These are phyloP conservation scores for Byasa hedistus DNA, from an alignment of 2,888 invertebrate species.

Conservation along the genomic window DNA sequence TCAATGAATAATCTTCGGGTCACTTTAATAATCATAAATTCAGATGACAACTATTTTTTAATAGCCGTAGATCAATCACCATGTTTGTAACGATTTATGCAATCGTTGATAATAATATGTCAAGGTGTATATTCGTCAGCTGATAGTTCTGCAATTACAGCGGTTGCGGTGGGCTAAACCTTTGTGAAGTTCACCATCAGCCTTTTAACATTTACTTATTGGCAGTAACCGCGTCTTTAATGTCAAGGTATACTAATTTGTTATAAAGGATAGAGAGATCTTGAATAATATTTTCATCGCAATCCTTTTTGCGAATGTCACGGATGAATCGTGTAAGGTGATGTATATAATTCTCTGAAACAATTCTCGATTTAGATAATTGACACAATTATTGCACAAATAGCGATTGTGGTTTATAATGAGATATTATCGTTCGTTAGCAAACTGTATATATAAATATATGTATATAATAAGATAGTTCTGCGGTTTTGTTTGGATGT, in stretches of 20 bases:
- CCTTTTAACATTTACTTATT: conserved; percentile 22
- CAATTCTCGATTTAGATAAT: too few relatives aligned
- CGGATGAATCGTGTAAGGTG: too few relatives aligned
- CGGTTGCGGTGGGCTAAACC: not conserved
- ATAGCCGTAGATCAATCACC: not conserved
- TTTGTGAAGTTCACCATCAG: not conserved
- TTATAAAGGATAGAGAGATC: conserved; percentile 9
- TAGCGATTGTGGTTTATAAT: too few relatives aligned
- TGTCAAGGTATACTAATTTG: conserved; percentile 24
- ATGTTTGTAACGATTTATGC: not conserved
- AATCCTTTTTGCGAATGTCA: not conserved
- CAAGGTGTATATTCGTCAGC: not conserved
- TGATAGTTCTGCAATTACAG: not conserved
- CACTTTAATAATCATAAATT: not conserved
- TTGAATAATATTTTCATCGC: conserved; percentile 5
- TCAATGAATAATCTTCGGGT: not conserved
- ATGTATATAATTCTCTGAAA: too few relatives aligned
- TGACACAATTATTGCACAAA: too few relatives aligned
- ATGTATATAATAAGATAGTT: too few relatives aligned
- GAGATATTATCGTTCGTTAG: too few relatives aligned
- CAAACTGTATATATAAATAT: too few relatives aligned
- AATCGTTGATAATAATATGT: not conserved
- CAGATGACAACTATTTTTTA: not conserved
- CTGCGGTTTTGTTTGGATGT: too few relatives aligned
- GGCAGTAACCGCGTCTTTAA: conserved; percentile 15